Conservation (phyloP, 2,888 invertebrate genomes). For the Aspidapion aeneum region DNA sequence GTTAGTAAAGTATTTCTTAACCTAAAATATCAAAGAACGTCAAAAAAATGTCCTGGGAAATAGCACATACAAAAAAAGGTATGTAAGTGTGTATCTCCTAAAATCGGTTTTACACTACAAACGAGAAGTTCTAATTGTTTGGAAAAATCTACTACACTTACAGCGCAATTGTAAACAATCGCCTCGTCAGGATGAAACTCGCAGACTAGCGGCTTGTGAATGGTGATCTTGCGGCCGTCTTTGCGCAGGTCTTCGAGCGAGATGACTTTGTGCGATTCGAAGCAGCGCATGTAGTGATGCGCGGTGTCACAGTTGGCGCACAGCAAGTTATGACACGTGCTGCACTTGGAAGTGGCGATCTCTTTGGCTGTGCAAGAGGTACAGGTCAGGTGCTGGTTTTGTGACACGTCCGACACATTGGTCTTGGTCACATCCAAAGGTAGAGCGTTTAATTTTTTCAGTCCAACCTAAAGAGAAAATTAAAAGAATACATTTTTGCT, state of each 20-base stretch:
- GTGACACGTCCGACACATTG: slow-evolving; percentile 78
- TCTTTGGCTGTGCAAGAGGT: slow-evolving; percentile 96
- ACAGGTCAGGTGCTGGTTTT: slow-evolving; percentile 66
- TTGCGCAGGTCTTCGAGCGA: slow-evolving; percentile 84
- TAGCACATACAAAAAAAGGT: too few species aligned
- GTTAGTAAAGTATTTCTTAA: too few species aligned
- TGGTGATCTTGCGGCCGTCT: slow-evolving; percentile 70
- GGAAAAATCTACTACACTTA: too few species aligned
- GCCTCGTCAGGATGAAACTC: slow-evolving; percentile 76
- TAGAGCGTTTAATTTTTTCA: slow-evolving; percentile 74
- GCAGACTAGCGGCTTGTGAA: slow-evolving; percentile 89
- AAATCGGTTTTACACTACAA: too few species aligned
- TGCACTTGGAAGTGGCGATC: slow-evolving; percentile 89
- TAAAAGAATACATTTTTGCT: background rate
- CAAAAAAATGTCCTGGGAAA: too few species aligned
- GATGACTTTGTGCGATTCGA: slow-evolving; percentile 90
- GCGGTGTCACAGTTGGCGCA: slow-evolving; percentile 94
- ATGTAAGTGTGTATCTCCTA: too few species aligned
- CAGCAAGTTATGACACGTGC: slow-evolving; percentile 91
- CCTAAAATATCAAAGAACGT: too few species aligned
- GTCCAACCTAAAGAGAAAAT: slow-evolving; percentile 55
- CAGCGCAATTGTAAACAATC: slow-evolving; percentile 83
- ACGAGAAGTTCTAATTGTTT: too few species aligned
- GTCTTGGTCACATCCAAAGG: slow-evolving; percentile 85
- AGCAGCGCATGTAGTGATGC: slow-evolving; percentile 95